Percentiles rank a stretch among this genome's conserved stretches.
Evolutionary conservation across 2,888 invertebrate genomes (phyloP).

Genomic region (Rhingia rostrata): DNA sequence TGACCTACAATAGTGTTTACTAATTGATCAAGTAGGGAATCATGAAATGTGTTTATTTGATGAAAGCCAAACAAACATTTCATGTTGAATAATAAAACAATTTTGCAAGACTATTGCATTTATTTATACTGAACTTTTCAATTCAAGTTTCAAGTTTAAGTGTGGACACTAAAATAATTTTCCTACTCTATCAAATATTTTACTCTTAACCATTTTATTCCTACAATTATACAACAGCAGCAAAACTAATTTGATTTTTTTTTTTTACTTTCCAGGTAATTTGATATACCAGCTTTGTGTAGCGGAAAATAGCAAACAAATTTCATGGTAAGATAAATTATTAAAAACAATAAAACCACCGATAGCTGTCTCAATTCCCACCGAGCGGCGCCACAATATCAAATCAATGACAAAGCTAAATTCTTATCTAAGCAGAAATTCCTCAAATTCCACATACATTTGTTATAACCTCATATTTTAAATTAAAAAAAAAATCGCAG

Average conservation of each 20-base stretch:
- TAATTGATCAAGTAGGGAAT: too few relatives aligned
- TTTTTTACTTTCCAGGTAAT: constrained; percentile 45
- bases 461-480: constrained; percentile 40
- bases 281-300: background rate
- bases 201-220: too few relatives aligned
- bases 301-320: constrained; percentile 15
- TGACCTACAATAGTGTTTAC: too few relatives aligned
- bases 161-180: too few relatives aligned
- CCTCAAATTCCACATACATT: constrained; percentile 41
- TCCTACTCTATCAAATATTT: too few relatives aligned
- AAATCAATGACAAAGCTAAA: constrained; percentile 42
- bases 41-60: too few relatives aligned
- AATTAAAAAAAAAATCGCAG: constrained; percentile 1
- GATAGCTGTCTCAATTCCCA: constrained; percentile 8
- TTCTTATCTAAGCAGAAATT: constrained; percentile 45
- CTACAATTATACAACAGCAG: too few relatives aligned
- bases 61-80: too few relatives aligned
- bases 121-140: too few relatives aligned
- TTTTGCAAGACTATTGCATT: too few relatives aligned
- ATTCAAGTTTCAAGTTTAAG: too few relatives aligned
- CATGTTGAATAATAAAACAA: too few relatives aligned
- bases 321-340: constrained; percentile 45
- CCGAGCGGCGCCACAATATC: constrained; percentile 12
- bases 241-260: background rate
- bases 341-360: background rate